Conservation (phyloP, 53 echinoderm and acorn worm genomes). For the Stichopus horrens region DNA sequence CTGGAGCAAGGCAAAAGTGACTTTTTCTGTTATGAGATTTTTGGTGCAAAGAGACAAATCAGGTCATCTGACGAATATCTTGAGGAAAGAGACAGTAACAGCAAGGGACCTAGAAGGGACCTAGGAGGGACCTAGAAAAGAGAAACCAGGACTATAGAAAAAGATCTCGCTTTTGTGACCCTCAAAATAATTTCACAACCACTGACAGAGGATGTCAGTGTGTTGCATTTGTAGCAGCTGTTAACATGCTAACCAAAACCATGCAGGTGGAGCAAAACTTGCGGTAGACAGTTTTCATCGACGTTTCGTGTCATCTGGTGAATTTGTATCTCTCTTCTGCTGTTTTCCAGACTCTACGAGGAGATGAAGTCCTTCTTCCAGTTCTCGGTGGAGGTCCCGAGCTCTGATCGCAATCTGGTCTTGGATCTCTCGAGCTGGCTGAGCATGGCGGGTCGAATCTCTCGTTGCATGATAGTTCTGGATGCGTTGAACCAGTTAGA, state of each 20-base stretch:
- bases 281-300: no score
- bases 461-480: constrained; percentile 68
- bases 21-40: no score
- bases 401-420: constrained; percentile 78
- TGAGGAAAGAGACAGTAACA: no score
- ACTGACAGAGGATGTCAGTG: no score
- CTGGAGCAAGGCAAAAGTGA: no score
- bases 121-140: no score
- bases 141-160: no score
- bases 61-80: no score
- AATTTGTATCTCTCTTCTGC: not conserved
- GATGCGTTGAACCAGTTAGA: constrained; percentile 88
- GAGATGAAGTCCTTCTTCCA: constrained; percentile 76
- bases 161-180: no score
- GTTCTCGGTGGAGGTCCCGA: constrained; percentile 65
- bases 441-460: constrained; percentile 64
- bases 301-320: not conserved
- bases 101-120: no score
- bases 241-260: not conserved
- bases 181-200: no score
- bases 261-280: not conserved
- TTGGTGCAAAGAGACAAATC: no score
- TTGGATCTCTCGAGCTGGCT: constrained; percentile 84
- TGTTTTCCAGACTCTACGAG: constrained; percentile 63
- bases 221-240: not conserved